A percentile compares a stretch with the other conserved stretches of the same genome.
Evolutionary conservation across 2,888 invertebrate genomes (phyloP).

Genomic region (Smittia aterrima): DNA sequence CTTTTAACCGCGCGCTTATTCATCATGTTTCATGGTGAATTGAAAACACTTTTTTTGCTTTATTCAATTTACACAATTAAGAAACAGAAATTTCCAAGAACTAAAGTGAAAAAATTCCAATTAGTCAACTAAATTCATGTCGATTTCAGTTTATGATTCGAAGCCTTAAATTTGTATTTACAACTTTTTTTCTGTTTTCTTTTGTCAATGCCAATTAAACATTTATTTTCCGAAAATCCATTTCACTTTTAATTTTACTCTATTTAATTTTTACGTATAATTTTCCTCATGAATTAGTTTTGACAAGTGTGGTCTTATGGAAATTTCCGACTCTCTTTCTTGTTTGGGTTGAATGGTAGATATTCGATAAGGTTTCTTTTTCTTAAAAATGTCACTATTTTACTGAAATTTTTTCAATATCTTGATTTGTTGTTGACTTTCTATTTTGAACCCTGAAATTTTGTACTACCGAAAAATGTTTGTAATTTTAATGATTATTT

Average conservation of each 20-base stretch:
- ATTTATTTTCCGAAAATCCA: background rate
- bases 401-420: background rate
- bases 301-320: background rate
- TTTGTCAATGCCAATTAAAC: constrained; percentile 20
- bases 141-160: background rate
- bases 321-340: too few species aligned
- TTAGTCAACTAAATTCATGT: constrained; percentile 17
- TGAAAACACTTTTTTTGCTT: background rate
- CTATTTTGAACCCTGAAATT: constrained; percentile 40
- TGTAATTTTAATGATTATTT: background rate
- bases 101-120: constrained; percentile 14
- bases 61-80: constrained; percentile 33
- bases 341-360: constrained; percentile 27
- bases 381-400: background rate
- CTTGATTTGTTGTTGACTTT: background rate
- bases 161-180: constrained; percentile 31
- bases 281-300: background rate
- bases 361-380: background rate
- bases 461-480: constrained; percentile 37
- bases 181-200: background rate
- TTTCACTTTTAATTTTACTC: constrained; percentile 17
- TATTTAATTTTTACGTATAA: constrained; percentile 31
- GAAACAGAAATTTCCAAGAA: constrained; percentile 14
- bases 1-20: constrained; percentile 41
- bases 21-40: constrained; percentile 12